These are phyloP conservation scores for Chelmon rostratus DNA, from an alignment of 2,797 vertebrate species.

Conservation along the genomic window DNA sequence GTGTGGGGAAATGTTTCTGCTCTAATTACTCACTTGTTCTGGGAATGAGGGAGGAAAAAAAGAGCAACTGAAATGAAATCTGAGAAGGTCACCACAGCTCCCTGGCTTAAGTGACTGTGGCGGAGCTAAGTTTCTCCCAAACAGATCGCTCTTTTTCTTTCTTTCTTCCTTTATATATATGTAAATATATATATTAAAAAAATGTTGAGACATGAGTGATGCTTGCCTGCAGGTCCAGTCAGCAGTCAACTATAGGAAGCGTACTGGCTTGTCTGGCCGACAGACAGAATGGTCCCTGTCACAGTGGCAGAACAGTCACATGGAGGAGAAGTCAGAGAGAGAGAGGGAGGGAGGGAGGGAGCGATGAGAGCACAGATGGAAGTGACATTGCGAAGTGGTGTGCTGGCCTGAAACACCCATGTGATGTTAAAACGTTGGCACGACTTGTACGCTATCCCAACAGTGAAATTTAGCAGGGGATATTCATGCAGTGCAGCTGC, in stretches of 20 bases:
- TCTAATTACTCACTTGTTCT: conserved; percentile 83
- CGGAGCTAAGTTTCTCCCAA: conserved; percentile 58
- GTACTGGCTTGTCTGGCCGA: conserved; percentile 30
- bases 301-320: conserved; percentile 58
- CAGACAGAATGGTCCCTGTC: conserved; percentile 57
- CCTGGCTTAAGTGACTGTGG: conserved; percentile 68
- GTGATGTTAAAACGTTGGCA: conserved; percentile 29
- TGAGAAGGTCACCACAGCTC: conserved; percentile 81
- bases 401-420: conserved; percentile 45
- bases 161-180: neutral
- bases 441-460: conserved; percentile 8
- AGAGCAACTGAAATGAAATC: conserved; percentile 70
- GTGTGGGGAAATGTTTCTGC: conserved; percentile 78
- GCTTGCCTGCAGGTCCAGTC: conserved; percentile 44
- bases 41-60: conserved; percentile 56
- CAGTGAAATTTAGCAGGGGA: conserved; percentile 32
- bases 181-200: conserved; percentile 1
- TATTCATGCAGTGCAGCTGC: neutral
- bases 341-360: conserved; percentile 4
- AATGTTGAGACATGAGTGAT: conserved; percentile 52
- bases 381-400: conserved; percentile 67
- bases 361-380: conserved; percentile 59
- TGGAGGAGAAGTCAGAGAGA: conserved; percentile 33
- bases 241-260: conserved; percentile 49
- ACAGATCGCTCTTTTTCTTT: conserved; percentile 19